These are phyloP conservation scores for Cyclura pinguis DNA, from an alignment of 2,797 vertebrate species.

Conservation along the genomic window DNA sequence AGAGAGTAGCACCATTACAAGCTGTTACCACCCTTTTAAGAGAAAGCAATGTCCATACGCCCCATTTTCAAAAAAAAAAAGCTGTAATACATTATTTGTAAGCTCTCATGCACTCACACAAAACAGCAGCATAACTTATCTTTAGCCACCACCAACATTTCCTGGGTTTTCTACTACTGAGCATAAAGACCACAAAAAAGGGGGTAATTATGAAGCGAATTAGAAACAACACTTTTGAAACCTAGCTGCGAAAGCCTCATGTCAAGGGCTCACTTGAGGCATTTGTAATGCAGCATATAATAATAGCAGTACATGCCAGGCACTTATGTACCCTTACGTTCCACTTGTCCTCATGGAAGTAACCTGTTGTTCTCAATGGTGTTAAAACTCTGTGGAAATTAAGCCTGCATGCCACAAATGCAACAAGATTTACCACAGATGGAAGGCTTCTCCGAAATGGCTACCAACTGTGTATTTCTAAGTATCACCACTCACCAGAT, in stretches of 20 bases:
- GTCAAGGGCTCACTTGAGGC: not conserved
- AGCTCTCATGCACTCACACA: not conserved
- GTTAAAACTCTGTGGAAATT: not conserved
- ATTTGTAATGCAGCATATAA: not conserved
- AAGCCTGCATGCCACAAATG: not conserved
- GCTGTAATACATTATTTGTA: not conserved
- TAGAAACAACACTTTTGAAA: slow-evolving; percentile 5
- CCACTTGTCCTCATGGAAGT: not conserved
- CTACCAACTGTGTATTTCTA: not conserved
- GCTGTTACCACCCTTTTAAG: not conserved
- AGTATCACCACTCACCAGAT: not conserved
- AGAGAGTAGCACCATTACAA: not conserved
- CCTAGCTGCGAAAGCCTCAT: not conserved
- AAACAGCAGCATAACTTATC: not conserved
- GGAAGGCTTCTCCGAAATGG: not conserved
- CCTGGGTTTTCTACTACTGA: not conserved
- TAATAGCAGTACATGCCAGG: not conserved
- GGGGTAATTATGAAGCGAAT: not conserved
- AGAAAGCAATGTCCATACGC: not conserved
- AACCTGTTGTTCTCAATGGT: not conserved
- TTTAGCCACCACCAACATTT: not conserved
- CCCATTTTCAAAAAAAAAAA: no score
- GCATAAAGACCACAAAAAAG: not conserved
- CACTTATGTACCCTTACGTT: not conserved
- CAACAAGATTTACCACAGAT: not conserved